Evolutionary conservation across 2,888 invertebrate species (phyloP), one percentile per base, ranked within the genome.

Genomic region (Lordiphosa andalusiaca): DNA sequence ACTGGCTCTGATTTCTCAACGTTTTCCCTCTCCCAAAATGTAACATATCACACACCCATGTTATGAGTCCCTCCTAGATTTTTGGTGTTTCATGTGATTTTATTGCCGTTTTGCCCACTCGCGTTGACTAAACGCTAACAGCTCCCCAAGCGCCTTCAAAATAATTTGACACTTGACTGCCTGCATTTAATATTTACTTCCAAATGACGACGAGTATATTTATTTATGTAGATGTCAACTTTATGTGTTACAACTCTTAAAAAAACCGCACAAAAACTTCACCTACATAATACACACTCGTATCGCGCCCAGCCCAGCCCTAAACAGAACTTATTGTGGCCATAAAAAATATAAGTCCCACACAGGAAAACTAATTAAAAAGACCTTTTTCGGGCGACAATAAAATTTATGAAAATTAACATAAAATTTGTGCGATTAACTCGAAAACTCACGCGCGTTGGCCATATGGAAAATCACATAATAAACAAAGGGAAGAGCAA

Each of bases 321-420:
- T 25, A 58, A 58, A 64, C 64, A 78, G 67, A 73, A 71, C 64
- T 71, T 70, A 71, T 74, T 71, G 44, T 58, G 57, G 49, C 44
- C 84, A 81, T 85, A 77, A 76, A 73, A 76, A 48, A 6, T 10
- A 30, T 70, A 50, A 68, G 46, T 84, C 78, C 83, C 80, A 84
- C 78, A 69, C 67, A 63, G 61, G 48, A 62, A 71, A 74, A 81
- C 71, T 80, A 86, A 86, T 86, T 86, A 84, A 86, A 84, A 82
- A 74, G 67, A 67, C 74, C 77, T 86, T 50, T 55, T 48, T 74
- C 52, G 67, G 55, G 53, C 54, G 67, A 71, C 70, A 86, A 85
- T 74, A 76, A 86, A 84, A 85, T 86, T 86, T 76, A 86, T 80
- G 87, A 86, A 84, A 84, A 86, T 85, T 76, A 82, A 71, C 86